These are phyloP conservation scores for Pachymerium ferrugineum DNA, from an alignment of 2,888 invertebrate species.

Conservation along the genomic window DNA sequence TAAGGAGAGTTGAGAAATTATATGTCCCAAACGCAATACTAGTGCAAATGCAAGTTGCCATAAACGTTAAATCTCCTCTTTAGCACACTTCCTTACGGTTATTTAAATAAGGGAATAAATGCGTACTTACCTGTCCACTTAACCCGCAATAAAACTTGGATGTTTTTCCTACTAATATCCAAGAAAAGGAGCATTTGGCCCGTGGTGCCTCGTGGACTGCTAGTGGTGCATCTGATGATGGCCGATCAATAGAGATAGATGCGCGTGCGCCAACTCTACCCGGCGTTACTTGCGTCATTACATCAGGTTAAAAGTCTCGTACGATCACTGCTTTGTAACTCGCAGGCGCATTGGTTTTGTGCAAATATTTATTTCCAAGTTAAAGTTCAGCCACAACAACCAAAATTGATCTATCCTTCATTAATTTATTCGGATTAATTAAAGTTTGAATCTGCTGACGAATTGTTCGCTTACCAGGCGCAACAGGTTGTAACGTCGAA, in stretches of 20 bases:
- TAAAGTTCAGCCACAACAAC: too few relatives aligned
- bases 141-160: neutral
- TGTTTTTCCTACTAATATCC: constrained; percentile 4
- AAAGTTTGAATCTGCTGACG: too few relatives aligned
- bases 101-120: neutral
- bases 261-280: constrained; percentile 1
- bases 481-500: too few relatives aligned
- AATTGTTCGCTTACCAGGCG: too few relatives aligned
- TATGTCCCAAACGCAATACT: too few relatives aligned
- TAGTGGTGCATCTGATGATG: constrained; percentile 5
- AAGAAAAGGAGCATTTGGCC: constrained; percentile 5
- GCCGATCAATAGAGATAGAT: neutral
- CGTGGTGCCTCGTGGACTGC: constrained; percentile 7
- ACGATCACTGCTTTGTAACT: neutral
- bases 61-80: too few relatives aligned
- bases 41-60: too few relatives aligned
- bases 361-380: constrained; percentile 7
- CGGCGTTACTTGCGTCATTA: neutral
- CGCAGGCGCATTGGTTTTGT: neutral
- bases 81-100: neutral
- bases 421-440: too few relatives aligned
- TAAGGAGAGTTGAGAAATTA: too few relatives aligned
- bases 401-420: too few relatives aligned
- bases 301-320: neutral
- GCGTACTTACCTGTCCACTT: constrained; percentile 14